Percentiles rank a stretch among this genome's conserved stretches.
phyloP scores from a whole-genome alignment of 2,113 vertebrate genomes.

The Myrmecophaga tridactyla region DNA sequence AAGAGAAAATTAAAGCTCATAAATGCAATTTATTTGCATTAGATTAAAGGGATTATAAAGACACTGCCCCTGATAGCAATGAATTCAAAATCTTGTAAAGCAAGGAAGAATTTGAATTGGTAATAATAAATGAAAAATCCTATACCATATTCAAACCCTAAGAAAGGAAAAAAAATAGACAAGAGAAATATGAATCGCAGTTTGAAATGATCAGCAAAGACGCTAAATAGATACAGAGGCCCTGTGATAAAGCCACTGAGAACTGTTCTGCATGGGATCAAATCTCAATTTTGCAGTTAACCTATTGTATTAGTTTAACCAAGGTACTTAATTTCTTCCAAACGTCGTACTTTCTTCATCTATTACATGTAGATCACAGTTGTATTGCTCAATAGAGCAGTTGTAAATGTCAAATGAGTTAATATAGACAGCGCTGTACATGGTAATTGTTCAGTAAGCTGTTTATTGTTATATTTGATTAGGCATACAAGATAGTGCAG shows the following conservation, averaged over 20 bases:
- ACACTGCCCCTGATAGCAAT: background rate
- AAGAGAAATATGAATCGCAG: background rate
- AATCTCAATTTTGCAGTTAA: background rate
- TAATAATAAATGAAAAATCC: background rate
- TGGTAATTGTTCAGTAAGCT: background rate
- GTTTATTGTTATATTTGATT: background rate
- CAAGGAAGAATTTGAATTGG: background rate
- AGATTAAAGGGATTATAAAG: background rate
- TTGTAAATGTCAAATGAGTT: background rate
- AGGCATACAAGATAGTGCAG: background rate
- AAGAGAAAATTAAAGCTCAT: background rate
- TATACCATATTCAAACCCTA: background rate
- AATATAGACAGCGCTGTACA: background rate
- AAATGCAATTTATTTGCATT: background rate
- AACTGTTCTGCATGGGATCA: background rate
- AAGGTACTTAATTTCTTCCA: background rate
- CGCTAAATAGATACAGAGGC: background rate
- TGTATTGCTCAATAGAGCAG: background rate
- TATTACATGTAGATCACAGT: background rate
- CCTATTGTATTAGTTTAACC: background rate
- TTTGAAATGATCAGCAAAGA: background rate
- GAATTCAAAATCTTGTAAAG: background rate
- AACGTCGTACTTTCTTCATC: background rate
- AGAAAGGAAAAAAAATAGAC: background rate
- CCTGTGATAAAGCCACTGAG: background rate